phyloP scores from a whole-genome alignment of 2,113 vertebrate genomes.

The Ia io region DNA sequence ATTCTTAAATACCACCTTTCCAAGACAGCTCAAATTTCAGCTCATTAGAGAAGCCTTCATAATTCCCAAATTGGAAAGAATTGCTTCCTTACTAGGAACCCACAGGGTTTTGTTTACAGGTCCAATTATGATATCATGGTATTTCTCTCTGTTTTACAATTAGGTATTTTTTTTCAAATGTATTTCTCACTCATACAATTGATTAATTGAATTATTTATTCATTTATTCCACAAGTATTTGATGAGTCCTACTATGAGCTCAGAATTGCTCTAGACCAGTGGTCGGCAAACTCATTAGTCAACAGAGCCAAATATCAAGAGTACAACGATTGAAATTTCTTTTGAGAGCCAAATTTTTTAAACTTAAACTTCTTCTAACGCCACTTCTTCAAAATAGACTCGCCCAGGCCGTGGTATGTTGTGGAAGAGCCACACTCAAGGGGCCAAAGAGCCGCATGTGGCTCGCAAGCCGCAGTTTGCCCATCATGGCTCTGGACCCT shows the following conservation, averaged over 20 bases:
- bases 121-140: background rate
- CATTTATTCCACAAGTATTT: background rate
- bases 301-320: too few relatives aligned
- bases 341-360: too few relatives aligned
- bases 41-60: background rate
- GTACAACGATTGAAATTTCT: too few relatives aligned
- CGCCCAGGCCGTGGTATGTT: too few relatives aligned
- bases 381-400: too few relatives aligned
- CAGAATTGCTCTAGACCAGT: background rate
- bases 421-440: too few relatives aligned
- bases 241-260: background rate
- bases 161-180: background rate
- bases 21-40: background rate
- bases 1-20: background rate
- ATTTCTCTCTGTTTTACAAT: background rate
- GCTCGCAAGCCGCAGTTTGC: too few relatives aligned
- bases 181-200: background rate
- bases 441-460: too few relatives aligned
- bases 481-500: background rate
- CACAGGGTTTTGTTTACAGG: background rate
- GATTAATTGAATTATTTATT: background rate
- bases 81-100: background rate
- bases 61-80: background rate
- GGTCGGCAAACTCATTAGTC: too few relatives aligned
- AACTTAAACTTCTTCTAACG: too few relatives aligned